Conservation (phyloP, 1,140 invertebrate species). For the Agraylea sexmaculata region DNA sequence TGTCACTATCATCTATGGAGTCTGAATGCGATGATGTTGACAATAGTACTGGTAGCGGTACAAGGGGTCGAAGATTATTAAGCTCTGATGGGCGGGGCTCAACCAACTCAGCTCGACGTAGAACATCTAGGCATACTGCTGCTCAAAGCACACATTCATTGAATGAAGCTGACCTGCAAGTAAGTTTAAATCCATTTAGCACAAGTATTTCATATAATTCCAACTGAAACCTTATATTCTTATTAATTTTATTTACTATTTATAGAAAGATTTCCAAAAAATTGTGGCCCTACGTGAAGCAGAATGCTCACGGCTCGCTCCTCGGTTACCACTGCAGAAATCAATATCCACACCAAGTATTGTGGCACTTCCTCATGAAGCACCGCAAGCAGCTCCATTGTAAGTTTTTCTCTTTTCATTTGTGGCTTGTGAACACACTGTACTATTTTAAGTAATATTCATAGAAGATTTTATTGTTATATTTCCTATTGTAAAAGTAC, state of each 20-base stretch:
- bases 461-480: no score
- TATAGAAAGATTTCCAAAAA: constrained; percentile 47
- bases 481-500: no score
- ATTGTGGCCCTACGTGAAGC: constrained; percentile 40
- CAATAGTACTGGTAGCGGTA: constrained; percentile 33
- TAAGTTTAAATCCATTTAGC: constrained; percentile 28
- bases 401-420: constrained; percentile 32
- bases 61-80: constrained; percentile 22
- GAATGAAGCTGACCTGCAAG: constrained; percentile 73
- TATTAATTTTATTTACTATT: constrained; percentile 12
- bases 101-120: constrained; percentile 26
- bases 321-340: constrained; percentile 74
- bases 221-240: constrained; percentile 1
- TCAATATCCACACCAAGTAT: constrained; percentile 84
- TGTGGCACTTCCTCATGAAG: constrained; percentile 51
- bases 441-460: no score
- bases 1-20: constrained; percentile 63
- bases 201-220: constrained; percentile 11
- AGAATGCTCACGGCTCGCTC: constrained; percentile 52
- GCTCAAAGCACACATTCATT: constrained; percentile 64
- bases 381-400: constrained; percentile 35
- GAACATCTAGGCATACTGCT: constrained; percentile 19
- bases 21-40: constrained; percentile 54
- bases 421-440: no score
- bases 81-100: constrained; percentile 28